These are phyloP conservation scores for Anthopleura xanthogrammica DNA, from an alignment of 92 coral and sea anemone species.

Conservation along the genomic window DNA sequence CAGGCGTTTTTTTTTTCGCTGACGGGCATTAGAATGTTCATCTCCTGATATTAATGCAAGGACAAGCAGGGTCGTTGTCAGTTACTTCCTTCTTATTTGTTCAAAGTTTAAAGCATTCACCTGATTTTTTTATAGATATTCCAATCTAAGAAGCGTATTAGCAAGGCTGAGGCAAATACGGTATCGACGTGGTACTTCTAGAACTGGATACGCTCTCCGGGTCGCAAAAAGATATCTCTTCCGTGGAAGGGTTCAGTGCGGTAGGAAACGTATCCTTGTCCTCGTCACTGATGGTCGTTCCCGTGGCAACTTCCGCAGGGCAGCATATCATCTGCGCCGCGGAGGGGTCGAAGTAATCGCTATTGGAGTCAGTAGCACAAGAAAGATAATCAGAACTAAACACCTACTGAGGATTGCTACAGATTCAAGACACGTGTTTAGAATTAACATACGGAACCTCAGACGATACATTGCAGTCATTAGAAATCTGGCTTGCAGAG, in stretches of 20 bases:
- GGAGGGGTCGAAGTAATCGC: conserved; percentile 65
- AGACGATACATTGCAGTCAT: conserved; percentile 39
- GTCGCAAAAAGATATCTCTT: conserved; percentile 38
- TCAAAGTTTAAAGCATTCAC: neutral
- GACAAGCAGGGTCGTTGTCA: no score
- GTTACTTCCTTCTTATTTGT: neutral
- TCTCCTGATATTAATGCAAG: no score
- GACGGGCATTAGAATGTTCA: no score
- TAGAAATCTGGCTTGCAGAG: conserved; percentile 60
- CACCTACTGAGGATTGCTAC: conserved; percentile 62
- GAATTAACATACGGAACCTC: conserved; percentile 20
- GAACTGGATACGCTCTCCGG: conserved; percentile 50
- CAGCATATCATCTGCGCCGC: conserved; percentile 59
- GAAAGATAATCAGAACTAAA: conserved; percentile 10
- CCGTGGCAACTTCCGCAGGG: conserved; percentile 50
- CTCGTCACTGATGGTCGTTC: conserved; percentile 69
- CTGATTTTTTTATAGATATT: conserved; percentile 22
- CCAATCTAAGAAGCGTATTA: conserved; percentile 15
- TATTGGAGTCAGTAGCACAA: conserved; percentile 46
- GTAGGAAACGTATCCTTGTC: conserved; percentile 64
- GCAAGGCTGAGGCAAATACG: conserved; percentile 33
- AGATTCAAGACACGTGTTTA: conserved; percentile 59
- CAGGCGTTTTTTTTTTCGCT: no score
- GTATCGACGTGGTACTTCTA: conserved; percentile 35
- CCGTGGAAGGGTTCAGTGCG: conserved; percentile 46